Evolutionary conservation across 2,797 vertebrate genomes (phyloP), one percentile per base, ranked within the genome.

Genomic region (Anabacerthia variegaticeps): DNA sequence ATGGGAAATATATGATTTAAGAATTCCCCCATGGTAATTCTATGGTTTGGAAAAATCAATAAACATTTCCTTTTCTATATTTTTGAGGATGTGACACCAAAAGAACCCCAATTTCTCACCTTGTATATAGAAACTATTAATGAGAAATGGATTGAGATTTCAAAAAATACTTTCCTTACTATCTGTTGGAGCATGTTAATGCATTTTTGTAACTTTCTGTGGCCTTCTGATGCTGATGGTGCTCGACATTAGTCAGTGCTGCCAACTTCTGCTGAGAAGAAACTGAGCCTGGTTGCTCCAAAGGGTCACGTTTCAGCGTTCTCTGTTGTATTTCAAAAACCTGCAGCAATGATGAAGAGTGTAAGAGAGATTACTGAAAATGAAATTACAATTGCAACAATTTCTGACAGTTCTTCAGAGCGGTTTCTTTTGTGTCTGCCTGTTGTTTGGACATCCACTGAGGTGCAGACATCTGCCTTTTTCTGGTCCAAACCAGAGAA

Each of bases 241-340:
- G 91, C n/a, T 97, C 96, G 69, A 90, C 61, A 55, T 96, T 96
- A 85, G 98, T 91, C 63, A 85, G 82, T 12, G 95, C 78, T 28
- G 96, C 88, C 93, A 97, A 26, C 37, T 97, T 92, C 74, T 96
- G 97, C 96, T 97, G 96, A 74, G 96, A 88, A 77, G 93, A 96
- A 26, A 95, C 76, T 34, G 80, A 55, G 37, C 97, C 98, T 5
- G 97, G 95, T 22, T 98, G 75, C 86, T 98, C 97, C 32, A 95
- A 52, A 4, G 93, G 79, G 19, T 95, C 59, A 6, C 77, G 73
- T 82, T 92, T 98, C 83, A 96, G 80, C 7, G 97, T 94, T 61
- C 96, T 96, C 28, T 88, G 61, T 94, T 98, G 98, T 11, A 97
- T 82, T 51, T 97, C 97, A 83, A 97, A 93, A 67, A 95, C 97